phyloP scores from a whole-genome alignment of 2,797 vertebrate species.

The Pteronotus mesoamericanus region DNA sequence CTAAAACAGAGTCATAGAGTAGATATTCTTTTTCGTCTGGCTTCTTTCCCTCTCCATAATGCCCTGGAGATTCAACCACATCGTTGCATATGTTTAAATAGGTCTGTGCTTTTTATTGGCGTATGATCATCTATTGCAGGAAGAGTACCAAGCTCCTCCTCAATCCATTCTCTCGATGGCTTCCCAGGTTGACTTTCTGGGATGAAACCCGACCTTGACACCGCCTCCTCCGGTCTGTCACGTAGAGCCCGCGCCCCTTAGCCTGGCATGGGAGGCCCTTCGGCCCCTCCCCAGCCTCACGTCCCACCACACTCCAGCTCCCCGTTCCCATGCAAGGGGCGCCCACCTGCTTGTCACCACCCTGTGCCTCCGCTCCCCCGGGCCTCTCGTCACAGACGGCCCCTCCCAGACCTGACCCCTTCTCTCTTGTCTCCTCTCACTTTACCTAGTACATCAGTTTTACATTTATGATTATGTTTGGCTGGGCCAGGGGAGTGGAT shows the following conservation, averaged over 20 bases:
- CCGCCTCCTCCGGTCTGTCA: too few relatives aligned
- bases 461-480: neutral
- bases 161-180: neutral
- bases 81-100: rapidly evolving
- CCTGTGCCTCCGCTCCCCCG: neutral
- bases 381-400: neutral
- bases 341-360: neutral
- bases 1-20: neutral
- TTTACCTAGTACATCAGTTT: neutral
- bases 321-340: too few relatives aligned
- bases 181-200: neutral
- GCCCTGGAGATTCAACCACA: rapidly evolving
- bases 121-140: rapidly evolving
- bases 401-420: neutral
- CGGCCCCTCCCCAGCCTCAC: too few relatives aligned
- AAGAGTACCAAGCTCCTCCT: neutral
- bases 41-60: neutral
- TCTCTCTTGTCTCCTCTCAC: neutral
- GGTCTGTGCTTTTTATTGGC: too few relatives aligned
- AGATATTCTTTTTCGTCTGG: neutral
- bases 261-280: too few relatives aligned
- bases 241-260: neutral
- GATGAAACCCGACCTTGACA: neutral
- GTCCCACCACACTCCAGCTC: neutral
- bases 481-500: neutral